Evolutionary conservation across 2,888 invertebrate species (phyloP).

Genomic region (Lepas anatifera): DNA sequence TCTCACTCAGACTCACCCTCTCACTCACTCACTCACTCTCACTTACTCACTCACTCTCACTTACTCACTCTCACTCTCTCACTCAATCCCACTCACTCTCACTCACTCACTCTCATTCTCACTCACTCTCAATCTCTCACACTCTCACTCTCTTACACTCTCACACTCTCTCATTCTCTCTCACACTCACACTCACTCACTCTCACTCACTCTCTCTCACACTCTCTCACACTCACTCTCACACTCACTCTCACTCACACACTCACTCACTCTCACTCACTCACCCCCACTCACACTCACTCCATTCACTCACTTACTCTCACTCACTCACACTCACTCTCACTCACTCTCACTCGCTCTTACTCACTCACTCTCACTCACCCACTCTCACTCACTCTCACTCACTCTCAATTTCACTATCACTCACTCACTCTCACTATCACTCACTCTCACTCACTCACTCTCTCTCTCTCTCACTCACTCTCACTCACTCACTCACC

Average conservation of each 20-base stretch:
- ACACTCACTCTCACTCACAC: no score
- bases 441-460: no score
- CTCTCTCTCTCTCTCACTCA: no score
- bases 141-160: not conserved
- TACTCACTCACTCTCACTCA: not conserved
- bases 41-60: no score
- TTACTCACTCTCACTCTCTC: not conserved
- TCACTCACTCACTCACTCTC: no score
- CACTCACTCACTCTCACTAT: no score
- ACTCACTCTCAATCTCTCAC: not conserved
- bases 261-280: not conserved
- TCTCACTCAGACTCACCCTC: not conserved
- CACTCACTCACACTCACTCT: not conserved
- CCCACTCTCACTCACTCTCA: conserved; percentile 14
- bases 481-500: no score
- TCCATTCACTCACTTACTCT: not conserved
- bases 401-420: not conserved
- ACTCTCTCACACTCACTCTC: not conserved
- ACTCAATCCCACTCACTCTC: not conserved
- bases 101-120: not conserved
- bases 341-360: not conserved
- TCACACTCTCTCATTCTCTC: not conserved
- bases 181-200: not conserved
- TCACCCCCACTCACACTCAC: not conserved
- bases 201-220: conserved; percentile 5